Conservation (phyloP, 2,888 invertebrate species). For the Nomada ruficornis region DNA sequence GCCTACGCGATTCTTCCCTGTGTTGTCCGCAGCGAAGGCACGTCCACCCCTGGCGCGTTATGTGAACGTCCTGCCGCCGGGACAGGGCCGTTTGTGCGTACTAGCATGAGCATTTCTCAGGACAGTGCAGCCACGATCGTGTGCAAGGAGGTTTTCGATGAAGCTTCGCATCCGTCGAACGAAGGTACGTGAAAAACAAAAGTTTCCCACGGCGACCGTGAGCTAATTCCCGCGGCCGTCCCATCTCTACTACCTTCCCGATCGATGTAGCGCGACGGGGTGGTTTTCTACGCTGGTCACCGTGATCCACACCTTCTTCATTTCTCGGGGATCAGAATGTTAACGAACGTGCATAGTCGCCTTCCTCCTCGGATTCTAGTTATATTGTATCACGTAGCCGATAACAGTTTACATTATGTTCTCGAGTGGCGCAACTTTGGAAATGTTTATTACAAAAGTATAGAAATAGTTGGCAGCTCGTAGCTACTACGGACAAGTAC, state of each 20-base stretch:
- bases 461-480: too few species aligned
- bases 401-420: too few species aligned
- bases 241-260: background rate
- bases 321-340: too few species aligned
- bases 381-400: too few species aligned
- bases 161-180: slow-evolving; percentile 92
- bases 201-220: background rate
- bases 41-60: slow-evolving; percentile 45
- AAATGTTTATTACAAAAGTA: too few species aligned
- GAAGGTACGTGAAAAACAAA: slow-evolving; percentile 87
- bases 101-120: slow-evolving; percentile 82
- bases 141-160: slow-evolving; percentile 94
- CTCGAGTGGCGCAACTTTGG: too few species aligned
- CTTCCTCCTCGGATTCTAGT: too few species aligned
- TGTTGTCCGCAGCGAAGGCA: slow-evolving; percentile 19
- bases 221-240: background rate
- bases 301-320: background rate
- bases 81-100: slow-evolving; percentile 34
- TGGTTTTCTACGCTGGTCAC: slow-evolving; percentile 29
- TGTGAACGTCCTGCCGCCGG: slow-evolving; percentile 54
- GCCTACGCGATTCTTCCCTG: slow-evolving; percentile 28
- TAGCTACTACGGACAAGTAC: too few species aligned
- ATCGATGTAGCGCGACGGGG: slow-evolving; percentile 54
- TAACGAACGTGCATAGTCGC: too few species aligned
- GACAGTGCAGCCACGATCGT: slow-evolving; percentile 86